Percentiles rank a stretch among this genome's conserved stretches.
These are phyloP conservation scores for Himalopsyche phryganea DNA, from an alignment of 1,140 invertebrate species.

Conservation along the genomic window DNA sequence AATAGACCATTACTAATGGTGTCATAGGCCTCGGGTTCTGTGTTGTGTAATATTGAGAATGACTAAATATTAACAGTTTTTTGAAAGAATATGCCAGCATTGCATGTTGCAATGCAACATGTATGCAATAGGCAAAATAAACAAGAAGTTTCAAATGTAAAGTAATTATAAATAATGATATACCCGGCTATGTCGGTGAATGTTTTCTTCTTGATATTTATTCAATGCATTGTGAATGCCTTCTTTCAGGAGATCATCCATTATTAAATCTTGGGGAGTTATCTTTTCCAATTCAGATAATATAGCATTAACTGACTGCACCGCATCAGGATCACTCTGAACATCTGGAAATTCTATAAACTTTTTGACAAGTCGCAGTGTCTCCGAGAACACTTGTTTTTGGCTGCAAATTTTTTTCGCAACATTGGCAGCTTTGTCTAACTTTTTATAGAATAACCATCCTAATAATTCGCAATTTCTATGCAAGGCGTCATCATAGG, in stretches of 20 bases:
- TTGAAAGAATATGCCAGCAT: background rate
- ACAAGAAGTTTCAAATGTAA: too few species aligned
- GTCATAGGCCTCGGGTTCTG: background rate
- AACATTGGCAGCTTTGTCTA: constrained; percentile 51
- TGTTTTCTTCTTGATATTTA: constrained; percentile 53
- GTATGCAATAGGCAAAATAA: too few species aligned
- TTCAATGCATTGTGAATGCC: constrained; percentile 54
- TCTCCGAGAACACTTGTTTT: constrained; percentile 4
- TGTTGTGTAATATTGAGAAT: background rate
- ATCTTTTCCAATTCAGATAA: constrained; percentile 36
- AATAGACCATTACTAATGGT: background rate
- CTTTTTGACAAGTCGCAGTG: constrained; percentile 3
- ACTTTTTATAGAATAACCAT: constrained; percentile 65
- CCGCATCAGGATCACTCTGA: constrained; percentile 35
- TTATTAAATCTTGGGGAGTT: constrained; percentile 7
- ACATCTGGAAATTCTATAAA: constrained; percentile 8
- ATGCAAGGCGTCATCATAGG: constrained; percentile 52
- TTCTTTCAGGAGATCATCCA: constrained; percentile 50
- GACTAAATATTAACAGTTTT: background rate
- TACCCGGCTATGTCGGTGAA: constrained; percentile 55
- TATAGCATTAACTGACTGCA: constrained; percentile 37
- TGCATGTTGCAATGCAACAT: too few species aligned
- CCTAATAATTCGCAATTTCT: constrained; percentile 68
- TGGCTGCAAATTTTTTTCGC: constrained; percentile 38
- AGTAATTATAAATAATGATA: too few species aligned